phyloP scores from a whole-genome alignment of 2,113 vertebrate species.

The Poicephalus gulielmi region DNA sequence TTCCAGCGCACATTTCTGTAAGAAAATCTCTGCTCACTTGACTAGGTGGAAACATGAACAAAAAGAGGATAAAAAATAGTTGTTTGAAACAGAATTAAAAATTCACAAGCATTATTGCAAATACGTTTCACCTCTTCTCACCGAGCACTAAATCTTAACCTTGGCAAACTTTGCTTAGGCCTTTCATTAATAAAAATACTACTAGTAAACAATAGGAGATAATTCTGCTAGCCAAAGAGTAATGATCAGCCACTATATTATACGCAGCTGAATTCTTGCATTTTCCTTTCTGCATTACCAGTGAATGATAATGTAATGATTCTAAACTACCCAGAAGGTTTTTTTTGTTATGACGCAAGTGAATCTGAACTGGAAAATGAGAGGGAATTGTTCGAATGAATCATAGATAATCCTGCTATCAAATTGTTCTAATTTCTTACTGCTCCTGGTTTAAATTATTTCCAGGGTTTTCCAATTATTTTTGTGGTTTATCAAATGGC shows the following conservation, averaged over 20 bases:
- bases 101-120: neutral
- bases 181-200: neutral
- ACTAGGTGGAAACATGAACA: neutral
- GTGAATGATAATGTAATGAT: neutral
- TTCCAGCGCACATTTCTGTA: neutral
- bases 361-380: neutral
- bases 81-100: neutral
- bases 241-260: neutral
- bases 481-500: neutral
- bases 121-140: neutral
- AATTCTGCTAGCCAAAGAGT: neutral
- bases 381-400: neutral
- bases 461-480: neutral
- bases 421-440: neutral
- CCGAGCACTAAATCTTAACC: neutral
- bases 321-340: neutral
- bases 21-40: neutral
- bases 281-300: neutral
- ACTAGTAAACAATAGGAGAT: neutral
- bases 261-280: neutral
- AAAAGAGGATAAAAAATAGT: neutral
- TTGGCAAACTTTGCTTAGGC: neutral
- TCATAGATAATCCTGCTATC: neutral
- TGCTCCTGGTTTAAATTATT: neutral
- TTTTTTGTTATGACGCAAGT: neutral